Base-by-base conservation (phyloP, 2,113 vertebrate genomes). In the Tringa solitaria region DNA sequence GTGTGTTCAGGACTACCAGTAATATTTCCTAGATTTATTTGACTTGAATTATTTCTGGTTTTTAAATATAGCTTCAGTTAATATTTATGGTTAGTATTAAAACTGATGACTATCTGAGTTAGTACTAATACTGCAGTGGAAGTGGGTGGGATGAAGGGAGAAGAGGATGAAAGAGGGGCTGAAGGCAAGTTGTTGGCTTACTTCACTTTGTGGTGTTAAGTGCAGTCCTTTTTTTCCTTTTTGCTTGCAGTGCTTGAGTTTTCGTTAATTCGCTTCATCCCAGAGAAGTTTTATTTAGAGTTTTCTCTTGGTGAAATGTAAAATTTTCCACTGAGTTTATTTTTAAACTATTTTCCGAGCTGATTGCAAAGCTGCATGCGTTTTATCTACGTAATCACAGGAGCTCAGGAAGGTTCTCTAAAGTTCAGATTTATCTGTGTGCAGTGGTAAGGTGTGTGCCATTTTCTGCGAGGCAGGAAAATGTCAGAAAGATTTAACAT, bases 401-500 rank as follows among this genome's bases (percentile, higher is more conserved):
- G 56, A 75, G 32, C 70, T 39, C 64, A 28, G 0, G 61, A 84
- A 87, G 89, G 41, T 60, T 91, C 69, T 68, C 75, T 96, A 33
- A 86, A 91, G 86, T 76, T 93, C 91, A 90, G 67, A 39, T 81
- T 89, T 90, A 14, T 67, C 81, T 56, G 4, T 51, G 75, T 65
- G 67, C 26, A 27, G 32, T 75, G 72, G 26, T 51, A 21, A 94
- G 85, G 30, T 41, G n/a, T 74, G 50, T 89, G 30, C 70, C 61
- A 12, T 70, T 82, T 81, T 94, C 82, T 48, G 43, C 8, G 1
- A 65, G 93, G 93, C 63, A 95, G 82, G 69, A 67, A 92, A 82
- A 84, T 30, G 59, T 90, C 94, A 84, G 78, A 67, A 72, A 81
- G 68, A 91, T 95, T 96, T 95, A 87, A 82, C 63, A 51, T 91